Conservation (phyloP, 2,888 invertebrate species). For the Andrena praecox region DNA sequence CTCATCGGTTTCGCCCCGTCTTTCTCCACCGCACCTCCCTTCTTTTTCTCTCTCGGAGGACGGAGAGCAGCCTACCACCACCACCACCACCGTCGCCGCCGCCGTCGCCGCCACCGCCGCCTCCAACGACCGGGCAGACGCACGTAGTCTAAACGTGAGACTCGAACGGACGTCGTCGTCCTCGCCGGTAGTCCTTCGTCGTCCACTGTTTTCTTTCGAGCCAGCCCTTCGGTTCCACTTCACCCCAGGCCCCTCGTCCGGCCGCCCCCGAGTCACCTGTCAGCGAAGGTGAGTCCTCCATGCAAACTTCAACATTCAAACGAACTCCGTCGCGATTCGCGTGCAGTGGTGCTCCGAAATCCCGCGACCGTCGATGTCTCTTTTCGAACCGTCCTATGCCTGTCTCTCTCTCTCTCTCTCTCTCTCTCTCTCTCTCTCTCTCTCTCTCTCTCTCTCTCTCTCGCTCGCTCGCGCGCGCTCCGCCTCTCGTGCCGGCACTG, state of each 20-base stretch:
- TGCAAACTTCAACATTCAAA: not conserved
- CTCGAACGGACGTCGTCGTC: constrained; percentile 65
- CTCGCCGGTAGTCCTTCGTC: constrained; percentile 52
- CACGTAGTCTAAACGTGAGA: constrained; percentile 70
- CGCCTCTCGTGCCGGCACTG: not conserved
- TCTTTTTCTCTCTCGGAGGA: constrained; percentile 46
- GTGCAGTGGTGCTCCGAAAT: not conserved
- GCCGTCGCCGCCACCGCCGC: constrained; percentile 33
- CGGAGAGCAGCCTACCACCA: constrained; percentile 39
- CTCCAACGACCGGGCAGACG: constrained; percentile 63
- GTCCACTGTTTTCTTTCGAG: constrained; percentile 47
- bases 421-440: not conserved
- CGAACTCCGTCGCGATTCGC: not conserved
- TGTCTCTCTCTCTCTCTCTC: not conserved
- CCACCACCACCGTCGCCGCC: constrained; percentile 22
- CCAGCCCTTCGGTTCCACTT: constrained; percentile 33
- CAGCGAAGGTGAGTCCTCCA: constrained; percentile 45
- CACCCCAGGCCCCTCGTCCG: constrained; percentile 31
- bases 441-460: not conserved
- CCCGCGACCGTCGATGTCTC: not conserved
- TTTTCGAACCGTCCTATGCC: not conserved
- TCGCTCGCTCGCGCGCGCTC: not conserved
- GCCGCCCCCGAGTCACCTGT: constrained; percentile 21
- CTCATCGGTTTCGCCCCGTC: constrained; percentile 59
- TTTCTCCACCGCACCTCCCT: constrained; percentile 44